Evolutionary conservation across 2,797 vertebrate species (phyloP), one percentile per base, ranked within the genome.

Genomic region (Cossypha dichroa): DNA sequence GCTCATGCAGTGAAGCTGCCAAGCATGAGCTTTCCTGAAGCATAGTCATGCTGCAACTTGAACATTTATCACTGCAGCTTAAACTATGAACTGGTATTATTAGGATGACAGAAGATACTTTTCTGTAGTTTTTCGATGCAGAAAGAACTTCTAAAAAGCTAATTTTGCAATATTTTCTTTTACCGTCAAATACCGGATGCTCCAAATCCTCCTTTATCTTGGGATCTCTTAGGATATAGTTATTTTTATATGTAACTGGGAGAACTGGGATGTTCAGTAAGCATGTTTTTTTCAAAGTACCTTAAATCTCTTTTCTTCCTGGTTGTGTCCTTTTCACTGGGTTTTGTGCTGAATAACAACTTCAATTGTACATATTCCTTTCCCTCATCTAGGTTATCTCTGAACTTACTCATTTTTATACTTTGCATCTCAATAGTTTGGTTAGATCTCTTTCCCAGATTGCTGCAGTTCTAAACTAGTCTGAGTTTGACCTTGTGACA

Each of bases 11-110:
- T 29, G 49, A 74, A 88, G 56, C 59, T 95, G 86, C 90, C 86
- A 93, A 85, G 64, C 33, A 21, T 86, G 86, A 96, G 83, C 88
- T 94, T 91, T 94, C 84, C 75, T 88, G 78, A 72, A 94, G 60
- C 60, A 22, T 4, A 89, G 91, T 92, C 94, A 89, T 89, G 75
- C 93, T 92, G 75, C 54, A 77, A 58, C 86, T 95, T 91, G 84
- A 94, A 59, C 46, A 58, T 87, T 68, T 70, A 46, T 76, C 21
- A 3, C 45, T 94, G 91, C 41, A 63, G 84, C 43, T 92, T 74
- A 33, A 91, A 79, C 60, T 49, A 3, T 34, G 40, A 34, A n/a
- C 49, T 82, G 1, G 63, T 49, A 38, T 29, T 75, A 56, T 58
- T 75, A 66, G 62, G 38, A 31, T 92, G 73, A 64, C 58, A 33